Evolutionary conservation across 2,113 vertebrate species (phyloP), one percentile per base, ranked within the genome.

Genomic region (Quiscalus mexicanus): DNA sequence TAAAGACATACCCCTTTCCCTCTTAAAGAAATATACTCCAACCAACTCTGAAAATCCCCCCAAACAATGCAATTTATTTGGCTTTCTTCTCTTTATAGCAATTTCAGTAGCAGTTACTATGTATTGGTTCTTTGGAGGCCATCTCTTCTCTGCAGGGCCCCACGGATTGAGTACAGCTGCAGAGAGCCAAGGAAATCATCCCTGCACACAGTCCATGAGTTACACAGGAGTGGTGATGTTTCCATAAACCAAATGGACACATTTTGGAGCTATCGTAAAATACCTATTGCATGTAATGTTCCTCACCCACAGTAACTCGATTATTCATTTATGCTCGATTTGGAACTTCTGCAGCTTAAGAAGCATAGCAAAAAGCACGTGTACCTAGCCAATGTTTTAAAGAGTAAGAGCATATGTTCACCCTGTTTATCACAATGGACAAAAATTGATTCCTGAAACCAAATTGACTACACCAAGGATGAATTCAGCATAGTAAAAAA

Each of bases 311-410:
- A 58, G 73, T 50, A 84, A 45, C n/a, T 67, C 55, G 76, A 15
- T 79, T 87, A 74, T 50, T 90, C 53, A 59, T 44, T 68, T 28
- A 44, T 37, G 80, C 71, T 80, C 4, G 9, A 27, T 85, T 71
- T 80, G 41, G 17, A 77, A 47, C 19, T 37, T 56, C 62, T 69
- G 56, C 30, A 76, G 70, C 63, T 86, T 42, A 68, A 42, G 55
- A 87, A 21, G 23, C 33, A 53, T 12, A 49, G 53, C 52, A 78
- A 56, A 86, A 70, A 82, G 31, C 1, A 2, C 0, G 0, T 78
- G 24, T 41, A n/a, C 22, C 16, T 78, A 37, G 15, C 18, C 11
- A 13, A 56, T 59, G 8, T 56, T 87, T 63, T 59, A 41, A 81
- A 87, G 25, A 63, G 10, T 37, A 60, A 71, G 20, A 77, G 15